A percentile compares a stretch with the other conserved stretches of the same genome.
Evolutionary conservation across 2,888 invertebrate genomes (phyloP).

Genomic region (Clostera curtula): DNA sequence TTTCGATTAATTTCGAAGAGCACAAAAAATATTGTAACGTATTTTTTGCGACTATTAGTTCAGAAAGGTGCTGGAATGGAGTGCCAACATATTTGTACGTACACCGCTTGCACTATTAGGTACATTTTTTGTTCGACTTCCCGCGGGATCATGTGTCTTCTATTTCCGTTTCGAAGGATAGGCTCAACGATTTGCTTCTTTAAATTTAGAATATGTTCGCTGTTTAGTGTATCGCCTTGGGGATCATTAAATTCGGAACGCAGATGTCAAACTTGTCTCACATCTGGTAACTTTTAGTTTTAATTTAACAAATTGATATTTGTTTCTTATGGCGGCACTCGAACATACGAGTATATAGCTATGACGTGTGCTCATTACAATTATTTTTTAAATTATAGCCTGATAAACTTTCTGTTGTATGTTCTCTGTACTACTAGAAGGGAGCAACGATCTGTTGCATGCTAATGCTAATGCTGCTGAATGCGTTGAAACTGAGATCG

Average conservation of each 20-base stretch:
- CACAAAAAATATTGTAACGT: too few species aligned
- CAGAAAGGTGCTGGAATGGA: too few species aligned
- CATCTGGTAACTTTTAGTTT: slow-evolving; percentile 54
- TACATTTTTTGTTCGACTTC: slow-evolving; percentile 66
- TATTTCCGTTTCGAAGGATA: slow-evolving; percentile 70
- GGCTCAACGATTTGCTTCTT: slow-evolving; percentile 69
- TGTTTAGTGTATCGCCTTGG: slow-evolving; percentile 67
- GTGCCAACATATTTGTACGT: too few species aligned
- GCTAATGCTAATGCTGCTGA: too few species aligned
- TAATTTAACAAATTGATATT: slow-evolving; percentile 33
- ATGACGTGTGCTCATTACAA: background rate
- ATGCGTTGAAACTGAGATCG: too few species aligned
- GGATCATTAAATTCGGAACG: slow-evolving; percentile 61
- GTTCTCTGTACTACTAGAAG: too few species aligned
- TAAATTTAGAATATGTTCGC: slow-evolving; percentile 69
- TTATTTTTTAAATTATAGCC: slow-evolving; percentile 1
- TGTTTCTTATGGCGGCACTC: slow-evolving; percentile 12
- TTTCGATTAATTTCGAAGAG: too few species aligned
- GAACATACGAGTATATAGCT: slow-evolving; percentile 12
- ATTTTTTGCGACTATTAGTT: too few species aligned
- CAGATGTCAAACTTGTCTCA: slow-evolving; percentile 50
- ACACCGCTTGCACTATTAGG: too few species aligned
- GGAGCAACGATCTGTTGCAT: too few species aligned
- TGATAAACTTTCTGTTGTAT: too few species aligned
- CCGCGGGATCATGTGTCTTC: slow-evolving; percentile 73